These are phyloP conservation scores for Disparrhopalites patrizii DNA, from an alignment of 2,888 invertebrate genomes.

Conservation along the genomic window DNA sequence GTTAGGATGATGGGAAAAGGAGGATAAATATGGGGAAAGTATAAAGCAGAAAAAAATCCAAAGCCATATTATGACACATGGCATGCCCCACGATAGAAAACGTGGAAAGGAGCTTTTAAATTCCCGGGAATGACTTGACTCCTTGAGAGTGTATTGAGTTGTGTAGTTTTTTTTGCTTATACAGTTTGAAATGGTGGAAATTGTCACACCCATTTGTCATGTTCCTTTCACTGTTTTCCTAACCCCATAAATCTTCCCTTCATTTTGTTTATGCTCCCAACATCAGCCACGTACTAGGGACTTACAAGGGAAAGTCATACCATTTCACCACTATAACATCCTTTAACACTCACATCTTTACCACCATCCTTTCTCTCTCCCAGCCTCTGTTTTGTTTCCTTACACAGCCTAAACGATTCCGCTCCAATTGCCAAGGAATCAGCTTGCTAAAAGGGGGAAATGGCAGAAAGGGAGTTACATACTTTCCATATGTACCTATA, in stretches of 20 bases:
- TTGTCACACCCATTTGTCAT: constrained; percentile 11
- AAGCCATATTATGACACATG: constrained; percentile 8
- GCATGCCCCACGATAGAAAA: neutral
- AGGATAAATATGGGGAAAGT: neutral
- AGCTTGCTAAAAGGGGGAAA: no score
- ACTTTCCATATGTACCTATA: no score
- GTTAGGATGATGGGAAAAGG: no score
- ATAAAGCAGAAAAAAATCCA: neutral
- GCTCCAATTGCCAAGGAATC: neutral
- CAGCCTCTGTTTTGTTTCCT: no score
- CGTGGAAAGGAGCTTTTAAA: constrained; percentile 12
- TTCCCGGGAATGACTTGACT: constrained; percentile 29
- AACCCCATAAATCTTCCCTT: constrained; percentile 4
- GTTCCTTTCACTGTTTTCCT: constrained; percentile 2
- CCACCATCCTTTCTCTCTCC: no score
- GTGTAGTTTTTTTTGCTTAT: constrained; percentile 5
- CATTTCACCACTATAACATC: no score
- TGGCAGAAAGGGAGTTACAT: no score
- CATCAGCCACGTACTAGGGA: neutral
- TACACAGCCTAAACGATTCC: neutral
- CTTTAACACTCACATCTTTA: no score
- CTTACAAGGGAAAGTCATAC: neutral
- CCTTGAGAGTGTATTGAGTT: constrained; percentile 27
- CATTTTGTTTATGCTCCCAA: neutral
- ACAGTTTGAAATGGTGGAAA: constrained; percentile 5